Evolutionary conservation across 2,797 vertebrate species (phyloP), one percentile per base, ranked within the genome.

Genomic region (Peromyscus attwateri): DNA sequence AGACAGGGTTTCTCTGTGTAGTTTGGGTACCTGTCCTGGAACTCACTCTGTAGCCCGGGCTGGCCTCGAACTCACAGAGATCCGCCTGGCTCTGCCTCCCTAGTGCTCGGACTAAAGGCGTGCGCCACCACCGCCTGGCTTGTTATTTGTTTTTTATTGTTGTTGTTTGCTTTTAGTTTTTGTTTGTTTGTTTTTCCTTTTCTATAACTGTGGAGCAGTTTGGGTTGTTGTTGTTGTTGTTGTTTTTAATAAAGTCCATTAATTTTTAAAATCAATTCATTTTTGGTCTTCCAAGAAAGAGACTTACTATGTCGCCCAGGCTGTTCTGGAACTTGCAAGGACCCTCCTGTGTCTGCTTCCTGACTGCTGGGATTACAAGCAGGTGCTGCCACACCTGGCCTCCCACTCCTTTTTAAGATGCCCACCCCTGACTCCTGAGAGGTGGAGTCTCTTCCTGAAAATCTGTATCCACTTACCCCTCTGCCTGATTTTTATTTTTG

Each of bases 401-500:
- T 37, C 27, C 49, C 4, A 17, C 21, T 25, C 14, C 3, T 73
- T 87, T 57, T 4, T 21, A 49, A 73, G 68, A 55, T 27, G 23
- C 57, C 25, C 16, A 0, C 4, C 14, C 17, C 87, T 0, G 25
- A 75, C 2, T 14, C 57, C 40, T 19, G 14, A 6, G 46, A 62
- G 29, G 43, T 23, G 2, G 37, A 55, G 6, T 31, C 62, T 79
- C 66, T 62, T 52, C 49, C 49, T 9, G 2, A 52, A 52, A 52
- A 52, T 52, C 49, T 52, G 49, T 52, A 52, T 40, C 25, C 62
- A 34, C 16, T 55, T 85, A 3, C 49, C 46, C 27, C 25, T 17
- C 43, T 88, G n/a, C 70, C 52, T 71, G 52, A 23, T 95, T 87
- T 71, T 31, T 31, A 71, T 68, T 82, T 88, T 92, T 77, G 21